Conservation (phyloP, 2,888 invertebrate genomes). For the Vesta saturnalis region DNA sequence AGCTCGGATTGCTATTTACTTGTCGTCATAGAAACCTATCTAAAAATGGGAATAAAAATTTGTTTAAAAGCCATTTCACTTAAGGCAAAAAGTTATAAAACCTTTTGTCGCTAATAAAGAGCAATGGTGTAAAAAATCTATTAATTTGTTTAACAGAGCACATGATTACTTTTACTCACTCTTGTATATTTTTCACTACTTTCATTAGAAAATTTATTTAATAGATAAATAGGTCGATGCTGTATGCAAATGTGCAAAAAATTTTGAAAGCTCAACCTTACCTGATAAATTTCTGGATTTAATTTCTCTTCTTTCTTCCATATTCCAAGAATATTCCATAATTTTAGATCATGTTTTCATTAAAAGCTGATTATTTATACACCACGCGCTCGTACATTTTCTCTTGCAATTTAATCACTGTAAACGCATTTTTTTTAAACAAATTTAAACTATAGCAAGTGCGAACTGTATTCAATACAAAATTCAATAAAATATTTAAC, state of each 20-base stretch:
- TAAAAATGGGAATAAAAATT: background rate
- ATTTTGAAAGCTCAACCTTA: slow-evolving; percentile 26
- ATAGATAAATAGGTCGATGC: background rate
- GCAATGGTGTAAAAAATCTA: background rate
- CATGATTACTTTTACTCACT: background rate
- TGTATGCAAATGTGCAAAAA: background rate
- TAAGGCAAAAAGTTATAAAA: background rate
- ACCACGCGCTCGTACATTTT: no score
- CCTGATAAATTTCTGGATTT: slow-evolving; percentile 48
- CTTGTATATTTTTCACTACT: background rate
- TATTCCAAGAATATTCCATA: slow-evolving; percentile 61
- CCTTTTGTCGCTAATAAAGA: background rate
- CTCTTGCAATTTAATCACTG: no score
- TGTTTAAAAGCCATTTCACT: no score
- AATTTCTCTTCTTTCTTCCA: slow-evolving; percentile 57
- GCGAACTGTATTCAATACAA: slow-evolving; percentile 35
- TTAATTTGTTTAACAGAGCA: slow-evolving; percentile 10
- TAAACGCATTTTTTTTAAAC: background rate
- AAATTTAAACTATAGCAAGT: slow-evolving; percentile 24
- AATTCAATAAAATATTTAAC: slow-evolving; percentile 47
- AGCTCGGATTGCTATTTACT: slow-evolving; percentile 30
- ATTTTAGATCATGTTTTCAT: slow-evolving; percentile 41
- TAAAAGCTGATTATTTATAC: no score
- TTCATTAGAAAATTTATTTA: slow-evolving; percentile 18
- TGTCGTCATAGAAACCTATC: slow-evolving; percentile 22